Base-by-base conservation (phyloP, 92 coral and sea anemone genomes). In the Zoanthus sansibaricus region DNA sequence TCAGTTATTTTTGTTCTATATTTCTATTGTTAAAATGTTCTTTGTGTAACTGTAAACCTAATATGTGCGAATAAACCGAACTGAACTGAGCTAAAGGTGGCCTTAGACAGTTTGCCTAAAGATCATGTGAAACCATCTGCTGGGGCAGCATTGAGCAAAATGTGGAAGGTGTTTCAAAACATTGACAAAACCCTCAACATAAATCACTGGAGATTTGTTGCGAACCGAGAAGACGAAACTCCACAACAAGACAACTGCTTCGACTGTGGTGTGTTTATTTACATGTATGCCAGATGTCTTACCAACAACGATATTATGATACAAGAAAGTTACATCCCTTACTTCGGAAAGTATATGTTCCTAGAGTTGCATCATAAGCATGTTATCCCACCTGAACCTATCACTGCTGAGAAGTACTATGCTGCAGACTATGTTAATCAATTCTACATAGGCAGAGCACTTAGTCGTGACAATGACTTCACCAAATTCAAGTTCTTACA, bases 181-280 rank as follows among this genome's bases (percentile, higher is more conserved):
- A 13, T 76, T 14, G 68, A 76, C 82, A 76, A 76, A 18, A 76
- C 6, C 67, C 67, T 76, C 45, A 55, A 76, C 42, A 76, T 14
- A 66, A 76, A 21, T 30, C 33, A 76, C 30, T 67, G 86, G 66
- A 46, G 64, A 4, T 71, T 82, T 47, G 77, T 67, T 12, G 17
- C 83, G 32, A 86, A 79, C 83, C 59, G 46, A 30, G 0, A 3
- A 1, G 33, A 72, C 11, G 55, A 84, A 42, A 62, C 72, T 49
- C 70, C 88, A 74, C 88, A 84, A 31, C 88, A 49, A 87, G 9
- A 64, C 33, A 87, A 87, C 80, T 30, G 46, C 55, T 76, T 54
- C 52, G 78, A 86, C 76, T 86, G 89, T 77, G 89, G 84, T 7
- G 85, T 58, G 32, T 86, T 86, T 68, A 64, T 86, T 37, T 86